Evolutionary conservation across 2,113 vertebrate species (phyloP).

Genomic region (Craseonycteris thonglongyai): DNA sequence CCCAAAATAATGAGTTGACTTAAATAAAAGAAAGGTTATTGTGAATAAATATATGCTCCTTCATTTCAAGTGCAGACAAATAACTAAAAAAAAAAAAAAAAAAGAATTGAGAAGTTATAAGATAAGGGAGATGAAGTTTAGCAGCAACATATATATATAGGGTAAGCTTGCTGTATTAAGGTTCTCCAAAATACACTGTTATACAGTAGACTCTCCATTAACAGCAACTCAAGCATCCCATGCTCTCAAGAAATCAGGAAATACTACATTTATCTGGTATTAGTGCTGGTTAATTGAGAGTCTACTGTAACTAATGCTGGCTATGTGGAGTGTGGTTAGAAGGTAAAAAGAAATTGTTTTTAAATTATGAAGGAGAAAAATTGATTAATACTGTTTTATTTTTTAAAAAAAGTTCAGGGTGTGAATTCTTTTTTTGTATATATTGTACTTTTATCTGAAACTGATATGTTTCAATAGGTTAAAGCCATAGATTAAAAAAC

Average conservation of each 20-base stretch:
- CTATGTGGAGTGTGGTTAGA: not conserved
- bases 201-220: too few species aligned
- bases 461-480: not conserved
- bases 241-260: too few species aligned
- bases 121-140: not conserved
- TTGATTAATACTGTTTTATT: not conserved
- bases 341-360: not conserved
- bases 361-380: not conserved
- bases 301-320: too few species aligned
- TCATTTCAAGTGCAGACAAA: not conserved
- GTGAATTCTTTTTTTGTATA: not conserved
- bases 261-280: too few species aligned
- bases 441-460: not conserved
- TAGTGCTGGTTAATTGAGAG: too few species aligned
- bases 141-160: not conserved
- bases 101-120: not conserved
- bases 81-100: not conserved
- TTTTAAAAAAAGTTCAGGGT: not conserved
- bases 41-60: not conserved
- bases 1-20: not conserved
- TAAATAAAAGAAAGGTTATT: not conserved
- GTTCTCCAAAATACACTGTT: not conserved
- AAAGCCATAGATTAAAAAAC: not conserved
- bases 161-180: not conserved
- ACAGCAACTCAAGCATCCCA: too few species aligned